Evolutionary conservation across 2,113 vertebrate genomes (phyloP), one percentile per base, ranked within the genome.

Genomic region (Nycticorax nycticorax): DNA sequence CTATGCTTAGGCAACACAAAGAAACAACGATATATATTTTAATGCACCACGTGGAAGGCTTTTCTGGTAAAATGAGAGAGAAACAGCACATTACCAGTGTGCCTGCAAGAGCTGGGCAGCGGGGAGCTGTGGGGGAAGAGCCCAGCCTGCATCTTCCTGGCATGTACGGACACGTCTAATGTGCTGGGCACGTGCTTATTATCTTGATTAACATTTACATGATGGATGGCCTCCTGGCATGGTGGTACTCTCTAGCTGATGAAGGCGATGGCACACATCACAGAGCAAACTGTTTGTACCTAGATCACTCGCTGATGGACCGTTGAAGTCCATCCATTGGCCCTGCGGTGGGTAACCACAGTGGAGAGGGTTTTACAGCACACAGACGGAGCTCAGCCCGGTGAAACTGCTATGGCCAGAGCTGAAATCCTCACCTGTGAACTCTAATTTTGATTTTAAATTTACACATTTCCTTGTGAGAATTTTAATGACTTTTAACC

Each of bases 11-110:
- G 19, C 69, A 52, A 7, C 3, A 1, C 4, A 3, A 24, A 53
- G 9, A 30, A 41, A n/a, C 23, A 50, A 2, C 3, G 2, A n/a
- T 4, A 15, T 15, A 2, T 12, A 3, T 85, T 82, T 79, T n/a
- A 59, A 67, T 5, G 23, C 23, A 2, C 9, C 9, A 19, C 3
- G 24, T 7, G 48, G n/a, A 55, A 84, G 69, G 68, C 5, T 91
- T 94, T 87, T 37, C 52, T 75, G 95, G 59, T 50, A 14, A 37
- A 68, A 19, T 0, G 21, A 24, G 64, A n/a, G 59, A 75, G 60
- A 35, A 69, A 17, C 10, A 64, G 39, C 39, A 20, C 1, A 0
- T 27, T n/a, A 2, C 4, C n/a, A 12, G 19, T 0, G 9, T 1
- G 26, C 23, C 63, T 14, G 47, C 7, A 15, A 41, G 35, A 74